Evolutionary conservation across 2,888 invertebrate species (phyloP).

Genomic region (Chrysolina oricalcia): DNA sequence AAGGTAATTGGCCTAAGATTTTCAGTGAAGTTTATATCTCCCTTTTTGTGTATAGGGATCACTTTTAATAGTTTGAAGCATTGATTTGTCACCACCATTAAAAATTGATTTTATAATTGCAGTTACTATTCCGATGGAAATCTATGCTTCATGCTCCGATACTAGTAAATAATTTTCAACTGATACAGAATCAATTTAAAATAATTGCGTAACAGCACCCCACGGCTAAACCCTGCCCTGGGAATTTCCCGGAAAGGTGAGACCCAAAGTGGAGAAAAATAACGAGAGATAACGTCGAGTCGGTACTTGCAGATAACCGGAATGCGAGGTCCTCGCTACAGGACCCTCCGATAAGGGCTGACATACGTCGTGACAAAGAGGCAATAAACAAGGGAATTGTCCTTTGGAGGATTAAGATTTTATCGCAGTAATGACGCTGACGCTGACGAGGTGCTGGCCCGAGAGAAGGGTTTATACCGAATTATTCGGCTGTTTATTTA

Average conservation of each 20-base stretch:
- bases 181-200: too few relatives aligned
- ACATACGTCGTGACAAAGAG: slow-evolving; percentile 53
- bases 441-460: slow-evolving; percentile 35
- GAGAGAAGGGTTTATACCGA: slow-evolving; percentile 12
- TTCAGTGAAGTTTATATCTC: too few relatives aligned
- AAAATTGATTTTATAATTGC: too few relatives aligned
- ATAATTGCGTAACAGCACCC: too few relatives aligned
- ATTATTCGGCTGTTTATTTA: slow-evolving; percentile 28
- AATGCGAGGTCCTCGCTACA: slow-evolving; percentile 25
- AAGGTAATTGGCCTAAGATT: too few relatives aligned
- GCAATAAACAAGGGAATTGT: slow-evolving; percentile 51
- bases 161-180: too few relatives aligned
- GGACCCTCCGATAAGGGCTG: slow-evolving; percentile 49
- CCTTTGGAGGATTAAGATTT: slow-evolving; percentile 51
- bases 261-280: slow-evolving; percentile 17
- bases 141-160: too few relatives aligned
- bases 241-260: neutral
- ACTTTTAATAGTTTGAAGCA: too few relatives aligned
- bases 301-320: slow-evolving; percentile 38
- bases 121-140: too few relatives aligned
- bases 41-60: too few relatives aligned
- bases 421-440: slow-evolving; percentile 47
- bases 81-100: too few relatives aligned
- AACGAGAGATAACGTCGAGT: slow-evolving; percentile 31
- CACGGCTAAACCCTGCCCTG: too few relatives aligned